Percentiles rank a stretch among this genome's conserved stretches.
Conservation (phyloP, 2,797 vertebrate genomes). For the Microctenopoma stevenorrisi region DNA sequence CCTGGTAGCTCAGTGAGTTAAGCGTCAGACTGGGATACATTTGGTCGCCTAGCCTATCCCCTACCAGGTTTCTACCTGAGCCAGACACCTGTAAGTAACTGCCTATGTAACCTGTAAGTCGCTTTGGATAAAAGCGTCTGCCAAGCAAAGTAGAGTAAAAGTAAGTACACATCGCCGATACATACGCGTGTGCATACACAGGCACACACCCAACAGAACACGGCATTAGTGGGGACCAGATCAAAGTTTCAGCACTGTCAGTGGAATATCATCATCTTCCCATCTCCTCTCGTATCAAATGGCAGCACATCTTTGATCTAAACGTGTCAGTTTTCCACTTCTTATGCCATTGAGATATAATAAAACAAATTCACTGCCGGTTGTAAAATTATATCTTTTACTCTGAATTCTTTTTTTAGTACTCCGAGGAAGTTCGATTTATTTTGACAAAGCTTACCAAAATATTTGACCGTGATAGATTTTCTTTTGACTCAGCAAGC, state of each 20-base stretch:
- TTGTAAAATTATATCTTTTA: constrained; percentile 25
- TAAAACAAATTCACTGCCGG: constrained; percentile 22
- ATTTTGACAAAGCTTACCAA: constrained; percentile 42
- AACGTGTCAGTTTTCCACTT: constrained; percentile 17
- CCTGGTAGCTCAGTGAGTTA: no score
- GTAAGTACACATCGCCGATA: background rate
- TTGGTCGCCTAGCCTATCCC: no score
- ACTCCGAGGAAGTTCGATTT: constrained; percentile 27
- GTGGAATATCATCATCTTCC: constrained; percentile 17
- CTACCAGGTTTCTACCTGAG: no score
- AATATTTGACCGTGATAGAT: constrained; percentile 43
- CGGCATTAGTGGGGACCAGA: background rate
- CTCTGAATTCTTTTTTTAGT: constrained; percentile 8
- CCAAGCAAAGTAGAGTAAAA: no score
- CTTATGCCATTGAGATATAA: constrained; percentile 5
- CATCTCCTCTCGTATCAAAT: constrained; percentile 9
- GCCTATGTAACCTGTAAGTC: no score
- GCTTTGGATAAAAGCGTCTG: no score
- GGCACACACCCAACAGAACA: background rate
- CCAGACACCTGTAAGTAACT: no score
- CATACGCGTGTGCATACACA: background rate
- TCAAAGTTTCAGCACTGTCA: constrained; percentile 1
- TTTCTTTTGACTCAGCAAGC: constrained; percentile 40
- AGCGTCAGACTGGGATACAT: no score
- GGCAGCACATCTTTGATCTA: constrained; percentile 27